Percentiles rank a stretch among this genome's conserved stretches.
phyloP scores from a whole-genome alignment of 2,888 invertebrate genomes.

The Schizaphis graminum region DNA sequence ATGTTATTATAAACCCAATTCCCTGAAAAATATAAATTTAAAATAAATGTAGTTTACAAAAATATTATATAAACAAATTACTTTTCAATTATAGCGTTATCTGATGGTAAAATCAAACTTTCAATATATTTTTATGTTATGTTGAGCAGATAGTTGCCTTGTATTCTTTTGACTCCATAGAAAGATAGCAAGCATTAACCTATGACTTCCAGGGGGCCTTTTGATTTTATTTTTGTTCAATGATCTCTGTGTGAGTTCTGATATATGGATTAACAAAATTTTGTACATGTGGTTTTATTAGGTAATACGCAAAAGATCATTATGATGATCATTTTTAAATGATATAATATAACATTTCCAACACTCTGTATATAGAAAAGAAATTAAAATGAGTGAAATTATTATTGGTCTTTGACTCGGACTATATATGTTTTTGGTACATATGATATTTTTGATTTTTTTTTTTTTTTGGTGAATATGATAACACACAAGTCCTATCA shows the following conservation, averaged over 20 bases:
- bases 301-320: neutral
- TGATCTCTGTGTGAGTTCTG: accelerated
- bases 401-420: no score
- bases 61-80: neutral
- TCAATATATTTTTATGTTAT: neutral
- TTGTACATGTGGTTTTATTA: neutral
- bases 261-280: neutral
- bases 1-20: neutral
- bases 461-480: neutral
- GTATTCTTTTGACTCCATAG: neutral
- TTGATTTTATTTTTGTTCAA: neutral
- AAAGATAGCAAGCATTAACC: no score
- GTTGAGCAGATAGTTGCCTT: neutral
- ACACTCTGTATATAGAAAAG: no score
- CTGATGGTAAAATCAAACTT: neutral
- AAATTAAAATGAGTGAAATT: no score
- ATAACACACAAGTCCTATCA: neutral
- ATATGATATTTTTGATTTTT: neutral
- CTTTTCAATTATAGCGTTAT: neutral
- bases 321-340: no score
- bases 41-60: neutral
- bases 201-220: no score
- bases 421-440: no score
- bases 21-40: neutral
- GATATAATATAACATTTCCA: neutral